phyloP scores from a whole-genome alignment of 2,797 vertebrate species.

The Tadarida brasiliensis region DNA sequence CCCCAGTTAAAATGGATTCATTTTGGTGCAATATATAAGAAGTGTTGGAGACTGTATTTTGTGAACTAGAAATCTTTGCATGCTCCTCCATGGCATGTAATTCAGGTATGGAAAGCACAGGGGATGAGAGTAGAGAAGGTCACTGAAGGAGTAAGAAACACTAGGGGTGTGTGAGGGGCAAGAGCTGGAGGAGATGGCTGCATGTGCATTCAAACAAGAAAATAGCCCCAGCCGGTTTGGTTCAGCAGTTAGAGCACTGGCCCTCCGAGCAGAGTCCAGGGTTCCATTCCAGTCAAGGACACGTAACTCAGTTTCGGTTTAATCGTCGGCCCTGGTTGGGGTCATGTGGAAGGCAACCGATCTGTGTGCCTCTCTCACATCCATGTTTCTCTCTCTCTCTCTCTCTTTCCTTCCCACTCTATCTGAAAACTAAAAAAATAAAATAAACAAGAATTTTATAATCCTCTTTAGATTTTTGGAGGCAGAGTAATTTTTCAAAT shows the following conservation, averaged over 20 bases:
- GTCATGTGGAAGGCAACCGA: no score
- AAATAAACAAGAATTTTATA: neutral
- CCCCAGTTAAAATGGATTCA: constrained; percentile 85
- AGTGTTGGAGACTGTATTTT: constrained; percentile 85
- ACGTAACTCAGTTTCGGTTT: no score
- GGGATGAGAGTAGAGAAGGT: neutral
- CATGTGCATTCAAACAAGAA: neutral
- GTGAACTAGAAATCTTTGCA: constrained; percentile 81
- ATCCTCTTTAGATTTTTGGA: neutral
- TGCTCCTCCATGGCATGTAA: constrained; percentile 77
- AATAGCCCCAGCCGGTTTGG: neutral
- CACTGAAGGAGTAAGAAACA: neutral
- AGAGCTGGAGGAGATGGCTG: neutral
- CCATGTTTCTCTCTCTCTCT: no score
- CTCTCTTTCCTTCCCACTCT: no score
- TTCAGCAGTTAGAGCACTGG: no score
- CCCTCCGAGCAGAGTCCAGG: no score
- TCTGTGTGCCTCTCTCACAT: no score
- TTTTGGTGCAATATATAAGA: constrained; percentile 84
- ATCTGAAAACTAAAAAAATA: no score
- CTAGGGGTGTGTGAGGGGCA: neutral
- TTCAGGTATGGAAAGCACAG: constrained; percentile 77
- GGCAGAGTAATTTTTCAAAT: constrained; percentile 45
- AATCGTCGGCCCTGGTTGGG: no score
- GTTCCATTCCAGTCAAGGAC: no score